These are phyloP conservation scores for Rynchops niger DNA, from an alignment of 2,113 vertebrate genomes.

Conservation along the genomic window DNA sequence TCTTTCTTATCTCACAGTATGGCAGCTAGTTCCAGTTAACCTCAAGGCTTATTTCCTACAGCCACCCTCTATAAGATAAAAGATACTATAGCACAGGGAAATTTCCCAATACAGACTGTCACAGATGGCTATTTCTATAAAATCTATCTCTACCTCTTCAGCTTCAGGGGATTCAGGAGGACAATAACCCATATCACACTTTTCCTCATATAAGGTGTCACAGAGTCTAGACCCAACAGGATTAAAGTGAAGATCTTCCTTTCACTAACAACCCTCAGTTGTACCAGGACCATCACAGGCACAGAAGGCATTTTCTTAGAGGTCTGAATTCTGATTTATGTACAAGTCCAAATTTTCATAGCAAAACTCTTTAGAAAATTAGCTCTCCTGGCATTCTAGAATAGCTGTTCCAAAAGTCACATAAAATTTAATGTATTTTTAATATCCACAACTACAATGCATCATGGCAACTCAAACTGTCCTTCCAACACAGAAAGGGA, in stretches of 20 bases:
- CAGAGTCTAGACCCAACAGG: neutral
- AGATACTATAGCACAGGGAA: neutral
- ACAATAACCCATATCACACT: neutral
- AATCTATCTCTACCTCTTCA: neutral
- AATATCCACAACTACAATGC: neutral
- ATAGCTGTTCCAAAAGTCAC: neutral
- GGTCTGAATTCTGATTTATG: neutral
- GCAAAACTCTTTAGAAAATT: neutral
- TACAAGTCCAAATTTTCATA: neutral
- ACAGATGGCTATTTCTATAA: neutral
- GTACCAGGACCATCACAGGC: neutral
- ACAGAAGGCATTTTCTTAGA: neutral
- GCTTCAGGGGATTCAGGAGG: neutral
- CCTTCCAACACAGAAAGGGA: neutral
- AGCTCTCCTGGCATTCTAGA: neutral
- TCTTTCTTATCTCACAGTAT: neutral
- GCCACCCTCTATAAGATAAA: neutral
- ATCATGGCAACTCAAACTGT: accelerated
- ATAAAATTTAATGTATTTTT: neutral
- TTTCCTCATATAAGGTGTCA: neutral
- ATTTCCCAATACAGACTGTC: neutral
- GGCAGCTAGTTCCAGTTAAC: neutral
- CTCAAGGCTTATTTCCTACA: neutral
- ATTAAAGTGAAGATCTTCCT: neutral
- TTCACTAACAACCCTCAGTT: neutral